A percentile compares a stretch with the other conserved stretches of the same genome.
Evolutionary conservation across 1,140 invertebrate species (phyloP).

Genomic region (Heliconius hewitsoni): DNA sequence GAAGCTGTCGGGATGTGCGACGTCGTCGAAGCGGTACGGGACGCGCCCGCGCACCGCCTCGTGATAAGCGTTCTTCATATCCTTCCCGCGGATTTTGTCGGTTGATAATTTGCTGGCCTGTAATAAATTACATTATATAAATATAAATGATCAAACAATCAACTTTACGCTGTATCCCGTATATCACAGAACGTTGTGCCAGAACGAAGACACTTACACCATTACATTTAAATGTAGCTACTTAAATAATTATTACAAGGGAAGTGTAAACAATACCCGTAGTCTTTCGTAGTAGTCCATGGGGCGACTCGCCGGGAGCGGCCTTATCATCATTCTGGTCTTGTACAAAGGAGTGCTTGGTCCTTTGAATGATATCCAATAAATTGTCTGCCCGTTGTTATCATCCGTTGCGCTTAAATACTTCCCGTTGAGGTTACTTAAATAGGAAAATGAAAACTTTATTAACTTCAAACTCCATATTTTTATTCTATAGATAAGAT

Average conservation of each 20-base stretch:
- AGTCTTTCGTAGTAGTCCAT: slow-evolving; percentile 50
- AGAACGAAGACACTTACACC: too few species aligned
- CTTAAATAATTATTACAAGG: not conserved
- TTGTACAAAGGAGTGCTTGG: slow-evolving; percentile 80
- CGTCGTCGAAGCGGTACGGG: slow-evolving; percentile 55
- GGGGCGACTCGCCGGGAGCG: slow-evolving; percentile 69
- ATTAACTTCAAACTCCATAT: not conserved
- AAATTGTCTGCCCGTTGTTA: slow-evolving; percentile 82
- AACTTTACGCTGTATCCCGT: too few species aligned
- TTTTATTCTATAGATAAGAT: not conserved
- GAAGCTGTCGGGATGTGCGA: slow-evolving; percentile 48
- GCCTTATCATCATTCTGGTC: slow-evolving; percentile 83
- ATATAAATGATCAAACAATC: too few species aligned
- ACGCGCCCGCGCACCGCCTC: slow-evolving; percentile 40
- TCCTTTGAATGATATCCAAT: slow-evolving; percentile 84
- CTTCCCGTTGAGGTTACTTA: slow-evolving; percentile 82
- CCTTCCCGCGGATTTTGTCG: slow-evolving; percentile 35
- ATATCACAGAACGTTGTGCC: too few species aligned
- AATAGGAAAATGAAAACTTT: slow-evolving; percentile 15
- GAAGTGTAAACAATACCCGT: slow-evolving; percentile 37
- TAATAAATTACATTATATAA: not conserved
- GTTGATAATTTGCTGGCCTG: not conserved
- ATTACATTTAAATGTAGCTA: too few species aligned
- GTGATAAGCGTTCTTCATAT: slow-evolving; percentile 39
- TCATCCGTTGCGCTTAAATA: slow-evolving; percentile 82